Conservation (phyloP, 2,888 invertebrate species). For the Dendrolimus houi region DNA sequence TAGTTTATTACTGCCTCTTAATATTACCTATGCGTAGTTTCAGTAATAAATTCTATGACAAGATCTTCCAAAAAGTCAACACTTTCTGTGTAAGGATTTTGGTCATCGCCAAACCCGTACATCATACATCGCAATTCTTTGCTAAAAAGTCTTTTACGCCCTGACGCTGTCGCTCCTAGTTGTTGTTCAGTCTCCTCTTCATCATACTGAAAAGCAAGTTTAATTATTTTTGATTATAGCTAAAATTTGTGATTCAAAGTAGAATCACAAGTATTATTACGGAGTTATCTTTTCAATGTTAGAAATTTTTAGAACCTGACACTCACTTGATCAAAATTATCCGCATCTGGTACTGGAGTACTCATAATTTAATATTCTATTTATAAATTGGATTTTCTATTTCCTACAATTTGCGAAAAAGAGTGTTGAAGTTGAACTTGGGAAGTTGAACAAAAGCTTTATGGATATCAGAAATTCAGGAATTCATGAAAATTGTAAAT, state of each 20-base stretch:
- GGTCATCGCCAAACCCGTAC: conserved; percentile 99
- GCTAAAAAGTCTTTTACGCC: conserved; percentile 90
- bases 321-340: conserved; percentile 60
- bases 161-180: conserved; percentile 80
- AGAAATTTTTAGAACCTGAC: too few relatives aligned
- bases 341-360: conserved; percentile 49
- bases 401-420: too few relatives aligned
- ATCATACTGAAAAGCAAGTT: conserved; percentile 55
- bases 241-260: too few relatives aligned
- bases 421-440: too few relatives aligned
- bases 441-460: too few relatives aligned
- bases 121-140: conserved; percentile 98
- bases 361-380: conserved; percentile 28
- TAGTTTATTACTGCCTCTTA: too few relatives aligned
- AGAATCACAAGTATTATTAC: too few relatives aligned
- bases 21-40: conserved; percentile 87
- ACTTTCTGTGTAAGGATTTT: conserved; percentile 99
- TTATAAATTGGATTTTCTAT: background rate
- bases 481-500: too few relatives aligned
- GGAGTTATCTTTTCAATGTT: too few relatives aligned
- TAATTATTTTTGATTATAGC: background rate
- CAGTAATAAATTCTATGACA: conserved; percentile 97
- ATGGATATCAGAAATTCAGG: too few relatives aligned
- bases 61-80: conserved; percentile 98
- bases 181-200: conserved; percentile 84